Conservation (phyloP, 1,140 invertebrate genomes). For the Maniola jurtina region DNA sequence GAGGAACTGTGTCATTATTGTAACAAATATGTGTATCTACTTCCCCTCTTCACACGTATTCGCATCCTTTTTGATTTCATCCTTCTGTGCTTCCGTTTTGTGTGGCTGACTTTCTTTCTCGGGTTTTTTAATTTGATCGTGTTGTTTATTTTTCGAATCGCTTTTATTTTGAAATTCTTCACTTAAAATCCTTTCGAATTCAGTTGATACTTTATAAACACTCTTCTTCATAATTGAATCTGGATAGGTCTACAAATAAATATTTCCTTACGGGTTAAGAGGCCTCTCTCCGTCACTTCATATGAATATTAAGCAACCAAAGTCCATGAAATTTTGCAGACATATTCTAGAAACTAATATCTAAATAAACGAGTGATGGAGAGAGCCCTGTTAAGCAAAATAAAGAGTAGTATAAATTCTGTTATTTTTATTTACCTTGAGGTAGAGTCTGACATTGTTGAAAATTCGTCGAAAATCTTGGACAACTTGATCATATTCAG, state of each 20-base stretch:
- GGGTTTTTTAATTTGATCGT: constrained; percentile 41
- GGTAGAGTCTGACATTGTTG: constrained; percentile 70
- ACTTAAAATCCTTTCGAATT: constrained; percentile 68
- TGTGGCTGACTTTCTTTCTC: constrained; percentile 49
- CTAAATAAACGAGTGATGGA: too few species aligned
- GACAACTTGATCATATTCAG: constrained; percentile 69
- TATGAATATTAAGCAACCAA: too few species aligned
- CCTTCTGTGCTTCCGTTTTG: constrained; percentile 45
- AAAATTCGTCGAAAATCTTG: constrained; percentile 75
- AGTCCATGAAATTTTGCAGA: too few species aligned
- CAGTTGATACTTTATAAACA: constrained; percentile 63
- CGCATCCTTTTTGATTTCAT: constrained; percentile 37
- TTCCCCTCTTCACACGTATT: constrained; percentile 44
- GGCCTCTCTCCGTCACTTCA: too few species aligned
- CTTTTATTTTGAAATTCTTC: constrained; percentile 67
- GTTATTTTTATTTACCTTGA: constrained; percentile 55
- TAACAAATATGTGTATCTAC: constrained; percentile 28
- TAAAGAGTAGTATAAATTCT: not conserved
- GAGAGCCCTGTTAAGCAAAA: constrained; percentile 1
- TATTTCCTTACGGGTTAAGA: not conserved
- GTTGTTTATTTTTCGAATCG: constrained; percentile 50
- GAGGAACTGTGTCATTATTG: not conserved
- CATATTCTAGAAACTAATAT: too few species aligned
- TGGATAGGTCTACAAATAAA: constrained; percentile 60
- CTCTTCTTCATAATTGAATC: constrained; percentile 68